phyloP scores from a whole-genome alignment of 2,888 invertebrate genomes.

The Druceiella hillmani region DNA sequence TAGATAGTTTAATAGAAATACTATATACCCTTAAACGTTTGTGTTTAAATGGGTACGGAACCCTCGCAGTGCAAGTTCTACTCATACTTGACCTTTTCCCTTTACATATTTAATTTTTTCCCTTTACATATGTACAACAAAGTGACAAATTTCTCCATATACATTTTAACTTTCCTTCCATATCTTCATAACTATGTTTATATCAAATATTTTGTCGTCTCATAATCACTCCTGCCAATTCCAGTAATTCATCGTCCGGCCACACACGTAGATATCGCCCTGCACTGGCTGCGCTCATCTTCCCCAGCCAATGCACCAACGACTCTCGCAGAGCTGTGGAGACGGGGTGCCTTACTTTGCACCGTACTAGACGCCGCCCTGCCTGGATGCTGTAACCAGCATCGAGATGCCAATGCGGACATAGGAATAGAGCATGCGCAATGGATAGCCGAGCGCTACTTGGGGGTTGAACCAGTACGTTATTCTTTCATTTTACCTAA shows the following conservation, averaged over 20 bases:
- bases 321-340: conserved; percentile 52
- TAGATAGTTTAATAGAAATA: no score
- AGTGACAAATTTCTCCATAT: no score
- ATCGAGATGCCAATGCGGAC: conserved; percentile 40
- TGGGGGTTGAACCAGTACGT: conserved; percentile 55
- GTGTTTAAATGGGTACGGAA: no score
- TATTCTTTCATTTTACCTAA: no score
- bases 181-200: no score
- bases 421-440: conserved; percentile 51
- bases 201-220: no score
- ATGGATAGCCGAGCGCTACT: conserved; percentile 54
- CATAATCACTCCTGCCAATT: conserved; percentile 16
- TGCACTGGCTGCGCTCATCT: conserved; percentile 43
- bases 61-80: no score
- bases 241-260: conserved; percentile 45
- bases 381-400: conserved; percentile 57
- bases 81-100: no score
- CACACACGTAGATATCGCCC: conserved; percentile 38
- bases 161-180: no score
- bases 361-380: conserved; percentile 52
- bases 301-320: conserved; percentile 39
- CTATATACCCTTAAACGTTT: no score
- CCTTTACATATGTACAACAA: no score
- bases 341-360: conserved; percentile 56
- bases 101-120: no score